Evolutionary conservation across 2,113 vertebrate species (phyloP).

Genomic region (Phycodurus eques): DNA sequence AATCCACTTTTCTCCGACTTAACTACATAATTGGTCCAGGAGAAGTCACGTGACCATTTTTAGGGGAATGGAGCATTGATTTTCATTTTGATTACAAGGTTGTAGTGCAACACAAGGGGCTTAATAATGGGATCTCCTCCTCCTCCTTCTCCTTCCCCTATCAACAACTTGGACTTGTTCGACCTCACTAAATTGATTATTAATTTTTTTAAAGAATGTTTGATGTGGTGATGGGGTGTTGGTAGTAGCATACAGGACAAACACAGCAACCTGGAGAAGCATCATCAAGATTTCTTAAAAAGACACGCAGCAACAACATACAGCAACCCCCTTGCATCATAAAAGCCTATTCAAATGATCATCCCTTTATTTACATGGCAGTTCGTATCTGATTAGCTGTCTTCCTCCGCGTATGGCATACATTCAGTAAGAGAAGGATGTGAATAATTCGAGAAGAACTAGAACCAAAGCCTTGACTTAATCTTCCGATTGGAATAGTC

Average conservation of each 20-base stretch:
- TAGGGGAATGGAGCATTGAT: constrained; percentile 41
- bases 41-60: constrained; percentile 46
- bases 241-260: constrained; percentile 31
- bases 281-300: constrained; percentile 41
- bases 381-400: constrained; percentile 73
- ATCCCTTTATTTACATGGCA: constrained; percentile 79
- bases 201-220: constrained; percentile 7
- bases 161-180: constrained; percentile 22
- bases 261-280: constrained; percentile 53
- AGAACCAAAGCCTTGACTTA: constrained; percentile 37
- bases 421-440: constrained; percentile 73
- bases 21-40: constrained; percentile 41
- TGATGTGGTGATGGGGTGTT: constrained; percentile 14
- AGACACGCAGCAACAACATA: constrained; percentile 63
- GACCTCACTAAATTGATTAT: constrained; percentile 30
- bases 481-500: constrained; percentile 17
- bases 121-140: constrained; percentile 13
- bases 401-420: constrained; percentile 67
- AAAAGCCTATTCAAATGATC: constrained; percentile 55
- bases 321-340: constrained; percentile 55
- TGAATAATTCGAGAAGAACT: constrained; percentile 35
- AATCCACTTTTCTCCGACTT: constrained; percentile 31
- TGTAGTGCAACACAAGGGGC: constrained; percentile 60
- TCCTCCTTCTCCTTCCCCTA: constrained; percentile 23
- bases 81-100: constrained; percentile 60